phyloP scores from a whole-genome alignment of 2,113 vertebrate species.

The Micronycteris hirsuta region DNA sequence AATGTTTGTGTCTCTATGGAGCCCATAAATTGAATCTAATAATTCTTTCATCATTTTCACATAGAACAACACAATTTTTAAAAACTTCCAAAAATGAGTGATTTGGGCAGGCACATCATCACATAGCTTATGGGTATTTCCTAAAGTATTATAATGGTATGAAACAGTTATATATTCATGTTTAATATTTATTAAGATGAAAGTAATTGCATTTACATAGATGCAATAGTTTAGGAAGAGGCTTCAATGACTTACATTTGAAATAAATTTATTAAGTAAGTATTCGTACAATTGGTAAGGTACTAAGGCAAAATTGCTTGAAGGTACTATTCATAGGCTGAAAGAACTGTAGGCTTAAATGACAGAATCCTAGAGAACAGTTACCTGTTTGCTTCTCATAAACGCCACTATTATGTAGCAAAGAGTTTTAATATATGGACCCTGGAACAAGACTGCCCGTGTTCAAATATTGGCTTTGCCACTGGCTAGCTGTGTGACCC shows the following conservation, averaged over 20 bases:
- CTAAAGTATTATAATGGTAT: not conserved
- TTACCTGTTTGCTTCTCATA: not conserved
- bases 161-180: not conserved
- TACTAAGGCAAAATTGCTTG: not conserved
- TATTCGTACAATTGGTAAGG: not conserved
- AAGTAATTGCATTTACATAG: not conserved
- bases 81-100: not conserved
- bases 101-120: not conserved
- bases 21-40: not conserved
- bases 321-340: not conserved
- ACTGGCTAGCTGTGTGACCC: not conserved
- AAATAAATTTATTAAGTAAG: conserved; percentile 2
- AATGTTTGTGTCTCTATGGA: not conserved
- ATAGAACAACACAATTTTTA: not conserved
- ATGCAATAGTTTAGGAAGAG: not conserved
- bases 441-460: not conserved
- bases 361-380: not conserved
- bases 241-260: not conserved
- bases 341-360: not conserved
- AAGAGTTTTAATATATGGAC: not conserved
- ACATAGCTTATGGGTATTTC: not conserved
- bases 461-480: not conserved
- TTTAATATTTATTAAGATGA: not conserved
- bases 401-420: not conserved
- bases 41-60: not conserved